These are phyloP conservation scores for Brachypalpus laphriformis DNA, from an alignment of 2,888 invertebrate species.

Conservation along the genomic window DNA sequence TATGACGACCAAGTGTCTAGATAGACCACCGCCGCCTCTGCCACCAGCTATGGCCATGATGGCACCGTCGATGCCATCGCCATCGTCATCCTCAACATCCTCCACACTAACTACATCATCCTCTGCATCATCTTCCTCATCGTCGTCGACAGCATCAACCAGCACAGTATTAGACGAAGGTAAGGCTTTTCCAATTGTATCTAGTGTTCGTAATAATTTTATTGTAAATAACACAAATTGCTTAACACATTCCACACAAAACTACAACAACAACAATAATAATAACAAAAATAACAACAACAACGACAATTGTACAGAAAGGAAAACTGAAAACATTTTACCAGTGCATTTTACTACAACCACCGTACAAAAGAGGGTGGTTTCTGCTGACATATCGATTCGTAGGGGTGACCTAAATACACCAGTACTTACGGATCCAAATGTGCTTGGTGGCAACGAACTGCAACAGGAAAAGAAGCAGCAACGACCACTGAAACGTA, in stretches of 20 bases:
- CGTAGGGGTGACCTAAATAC: constrained; percentile 67
- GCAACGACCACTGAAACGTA: constrained; percentile 87
- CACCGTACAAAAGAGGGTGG: constrained; percentile 35
- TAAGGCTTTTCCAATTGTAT: constrained; percentile 57
- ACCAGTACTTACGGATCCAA: constrained; percentile 33
- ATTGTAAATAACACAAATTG: constrained; percentile 70
- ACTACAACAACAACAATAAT: constrained; percentile 60
- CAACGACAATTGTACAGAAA: constrained; percentile 57
- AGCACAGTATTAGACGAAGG: constrained; percentile 72
- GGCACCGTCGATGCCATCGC: constrained; percentile 79
- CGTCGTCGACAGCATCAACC: constrained; percentile 75
- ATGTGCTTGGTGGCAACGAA: constrained; percentile 48
- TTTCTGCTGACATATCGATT: constrained; percentile 69
- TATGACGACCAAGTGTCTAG: constrained; percentile 72
- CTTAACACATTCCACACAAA: constrained; percentile 75
- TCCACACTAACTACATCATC: constrained; percentile 78
- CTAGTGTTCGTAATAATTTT: constrained; percentile 57
- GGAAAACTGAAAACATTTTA: constrained; percentile 56
- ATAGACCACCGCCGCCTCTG: constrained; percentile 65
- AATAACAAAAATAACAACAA: constrained; percentile 39
- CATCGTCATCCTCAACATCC: constrained; percentile 80
- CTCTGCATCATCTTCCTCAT: constrained; percentile 70
- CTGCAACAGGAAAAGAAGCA: constrained; percentile 78
- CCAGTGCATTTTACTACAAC: constrained; percentile 54
- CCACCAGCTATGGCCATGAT: constrained; percentile 56